A percentile compares a stretch with the other conserved stretches of the same genome.
Evolutionary conservation across 2,888 invertebrate genomes (phyloP).

Genomic region (Tiliacea aurago): DNA sequence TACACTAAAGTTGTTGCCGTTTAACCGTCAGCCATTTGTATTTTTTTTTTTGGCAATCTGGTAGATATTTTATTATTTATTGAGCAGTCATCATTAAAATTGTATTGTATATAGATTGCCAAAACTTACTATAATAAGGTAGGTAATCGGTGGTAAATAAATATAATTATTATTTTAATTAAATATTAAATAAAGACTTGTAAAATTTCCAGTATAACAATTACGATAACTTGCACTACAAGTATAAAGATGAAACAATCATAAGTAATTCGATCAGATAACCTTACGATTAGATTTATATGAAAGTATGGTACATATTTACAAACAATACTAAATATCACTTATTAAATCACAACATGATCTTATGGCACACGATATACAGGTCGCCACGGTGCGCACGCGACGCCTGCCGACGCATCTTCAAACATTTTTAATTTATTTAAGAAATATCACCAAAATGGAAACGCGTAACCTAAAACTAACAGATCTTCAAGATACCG

Average conservation of each 20-base stretch:
- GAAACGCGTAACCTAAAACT: constrained; percentile 80
- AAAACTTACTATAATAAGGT: constrained; percentile 63
- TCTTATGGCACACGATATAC: constrained; percentile 89
- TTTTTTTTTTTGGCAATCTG: constrained; percentile 48
- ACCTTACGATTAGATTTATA: constrained; percentile 84
- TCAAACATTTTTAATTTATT: constrained; percentile 81
- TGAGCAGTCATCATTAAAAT: constrained; percentile 56
- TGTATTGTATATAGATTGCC: constrained; percentile 61
- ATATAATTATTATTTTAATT: constrained; percentile 64
- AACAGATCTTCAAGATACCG: constrained; percentile 85
- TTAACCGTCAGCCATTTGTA: constrained; percentile 40
- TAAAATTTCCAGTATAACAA: constrained; percentile 59
- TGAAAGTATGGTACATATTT: constrained; percentile 90
- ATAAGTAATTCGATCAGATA: constrained; percentile 78
- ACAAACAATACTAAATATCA: constrained; percentile 90
- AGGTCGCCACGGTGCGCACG: constrained; percentile 78
- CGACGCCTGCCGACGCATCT: constrained; percentile 80
- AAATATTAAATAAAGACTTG: constrained; percentile 63
- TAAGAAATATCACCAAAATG: constrained; percentile 86
- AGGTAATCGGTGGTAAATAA: constrained; percentile 67
- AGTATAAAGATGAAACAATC: constrained; percentile 72
- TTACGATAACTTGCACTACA: constrained; percentile 71
- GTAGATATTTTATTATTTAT: constrained; percentile 35
- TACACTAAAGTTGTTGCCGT: constrained; percentile 39
- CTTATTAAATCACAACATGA: constrained; percentile 90